These are phyloP conservation scores for Drosophila teissieri DNA, from an alignment of 1,140 invertebrate species.

Conservation along the genomic window DNA sequence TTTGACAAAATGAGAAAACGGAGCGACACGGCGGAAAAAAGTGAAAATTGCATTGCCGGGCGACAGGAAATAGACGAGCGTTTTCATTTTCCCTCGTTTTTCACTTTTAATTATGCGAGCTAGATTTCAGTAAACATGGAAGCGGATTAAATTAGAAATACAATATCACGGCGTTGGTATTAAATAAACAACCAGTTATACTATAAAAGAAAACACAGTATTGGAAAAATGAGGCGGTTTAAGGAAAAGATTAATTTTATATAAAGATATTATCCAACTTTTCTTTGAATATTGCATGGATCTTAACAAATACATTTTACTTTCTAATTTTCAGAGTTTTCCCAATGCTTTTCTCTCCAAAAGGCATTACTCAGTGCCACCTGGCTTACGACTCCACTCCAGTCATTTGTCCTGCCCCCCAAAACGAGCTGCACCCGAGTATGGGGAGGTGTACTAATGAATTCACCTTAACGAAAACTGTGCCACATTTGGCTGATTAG, in stretches of 20 bases:
- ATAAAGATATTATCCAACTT: not conserved
- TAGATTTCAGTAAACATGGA: constrained; percentile 20
- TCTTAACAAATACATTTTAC: not conserved
- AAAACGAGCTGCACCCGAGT: not conserved
- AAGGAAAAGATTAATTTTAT: not conserved
- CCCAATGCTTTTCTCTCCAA: not conserved
- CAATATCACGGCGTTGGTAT: not conserved
- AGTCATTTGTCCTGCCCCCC: constrained; percentile 29
- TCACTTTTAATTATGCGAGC: constrained; percentile 44
- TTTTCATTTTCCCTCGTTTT: constrained; percentile 36
- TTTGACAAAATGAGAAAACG: constrained; percentile 60
- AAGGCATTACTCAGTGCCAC: constrained; percentile 40
- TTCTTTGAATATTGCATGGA: not conserved
- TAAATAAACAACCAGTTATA: not conserved
- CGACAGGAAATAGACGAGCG: constrained; percentile 40
- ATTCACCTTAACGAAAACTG: constrained; percentile 51
- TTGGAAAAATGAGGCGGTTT: not conserved
- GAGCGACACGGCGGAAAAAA: constrained; percentile 38
- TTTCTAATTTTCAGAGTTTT: not conserved
- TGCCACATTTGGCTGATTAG: constrained; percentile 77
- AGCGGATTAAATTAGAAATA: constrained; percentile 7
- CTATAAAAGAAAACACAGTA: not conserved
- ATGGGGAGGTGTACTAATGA: constrained; percentile 28
- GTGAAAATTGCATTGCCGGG: constrained; percentile 53
- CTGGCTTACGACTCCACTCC: constrained; percentile 25